Base-by-base conservation (phyloP, 2,797 vertebrate species). In the Sebastiscus tertius region DNA sequence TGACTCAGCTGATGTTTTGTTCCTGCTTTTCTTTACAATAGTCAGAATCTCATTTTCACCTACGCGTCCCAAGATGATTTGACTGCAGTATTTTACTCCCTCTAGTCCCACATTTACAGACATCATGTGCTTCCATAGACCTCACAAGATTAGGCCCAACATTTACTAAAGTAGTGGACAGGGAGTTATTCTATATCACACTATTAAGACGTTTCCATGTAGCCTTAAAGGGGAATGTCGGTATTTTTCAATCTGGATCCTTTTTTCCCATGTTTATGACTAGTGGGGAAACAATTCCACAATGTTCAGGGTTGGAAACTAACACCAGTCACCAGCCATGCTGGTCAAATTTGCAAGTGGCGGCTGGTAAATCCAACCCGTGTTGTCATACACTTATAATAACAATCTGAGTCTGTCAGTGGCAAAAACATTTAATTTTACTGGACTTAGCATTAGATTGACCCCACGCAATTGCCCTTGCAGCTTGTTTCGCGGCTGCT, bases 361-460 rank as follows among this genome's bases (percentile, higher is more conserved):
- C 1, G 42, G 16, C 42, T 46, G 42, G 42, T 46, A 46, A 26
- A 33, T 46, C 14, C 16, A 18, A 18, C 14, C 42, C 0, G 14
- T 3, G 42, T 46, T 46, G 16, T 2, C 39, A 42, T 0, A 1
- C 14, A 42, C 36, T 39, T 42, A 42, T 0, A 42, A 1, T 16
- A 1, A 46, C 14, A 46, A 46, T 46, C 42, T 46, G 42, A 46
- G 42, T 8, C 0, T 18, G 16, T 46, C 42, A 46, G 42, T 46
- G 42, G 42, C 42, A 46, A 46, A 18, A 39, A 39, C 39, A 39
- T 39, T 39, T 46, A 0, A 46, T 46, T 46, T 46, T 1, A 46
- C 0, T 0, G 42, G 42, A 46, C 3, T 39, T 39, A 39, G 39
- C 0, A 5, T 39, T 39, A 39, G 0, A 39, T 0, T 39, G 39